Evolutionary conservation across 2,888 invertebrate genomes (phyloP).

Genomic region (Melinaea menophilus): DNA sequence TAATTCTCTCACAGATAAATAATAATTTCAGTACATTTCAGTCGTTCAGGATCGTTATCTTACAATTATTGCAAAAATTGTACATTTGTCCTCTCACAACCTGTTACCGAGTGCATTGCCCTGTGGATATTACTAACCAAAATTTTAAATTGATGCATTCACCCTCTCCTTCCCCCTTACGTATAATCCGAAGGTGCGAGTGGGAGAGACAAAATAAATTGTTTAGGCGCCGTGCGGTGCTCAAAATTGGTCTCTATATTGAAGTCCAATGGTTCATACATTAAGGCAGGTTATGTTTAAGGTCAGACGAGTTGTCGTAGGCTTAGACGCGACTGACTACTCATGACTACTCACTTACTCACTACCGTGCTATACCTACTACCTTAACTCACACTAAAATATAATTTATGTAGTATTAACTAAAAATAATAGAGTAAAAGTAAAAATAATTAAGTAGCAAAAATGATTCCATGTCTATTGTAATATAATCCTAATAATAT

Average conservation of each 20-base stretch:
- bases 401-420: too few relatives aligned
- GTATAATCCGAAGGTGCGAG: slow-evolving; percentile 40
- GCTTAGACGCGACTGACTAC: slow-evolving; percentile 41
- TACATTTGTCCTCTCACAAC: slow-evolving; percentile 75
- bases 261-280: slow-evolving; percentile 60
- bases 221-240: slow-evolving; percentile 54
- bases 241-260: slow-evolving; percentile 56
- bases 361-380: too few relatives aligned
- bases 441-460: too few relatives aligned
- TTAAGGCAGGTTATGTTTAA: slow-evolving; percentile 75
- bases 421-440: too few relatives aligned
- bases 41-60: neutral
- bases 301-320: slow-evolving; percentile 59
- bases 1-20: neutral
- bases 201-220: slow-evolving; percentile 43
- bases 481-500: too few relatives aligned
- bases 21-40: slow-evolving; percentile 3
- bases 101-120: slow-evolving; percentile 72
- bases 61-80: slow-evolving; percentile 56
- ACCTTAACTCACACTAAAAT: too few relatives aligned
- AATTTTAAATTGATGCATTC: slow-evolving; percentile 59
- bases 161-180: slow-evolving; percentile 49
- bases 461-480: too few relatives aligned
- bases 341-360: too few relatives aligned
- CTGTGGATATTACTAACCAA: slow-evolving; percentile 59